Conservation (phyloP, 2,888 invertebrate genomes). For the Amblyjoppa fuscipennis region DNA sequence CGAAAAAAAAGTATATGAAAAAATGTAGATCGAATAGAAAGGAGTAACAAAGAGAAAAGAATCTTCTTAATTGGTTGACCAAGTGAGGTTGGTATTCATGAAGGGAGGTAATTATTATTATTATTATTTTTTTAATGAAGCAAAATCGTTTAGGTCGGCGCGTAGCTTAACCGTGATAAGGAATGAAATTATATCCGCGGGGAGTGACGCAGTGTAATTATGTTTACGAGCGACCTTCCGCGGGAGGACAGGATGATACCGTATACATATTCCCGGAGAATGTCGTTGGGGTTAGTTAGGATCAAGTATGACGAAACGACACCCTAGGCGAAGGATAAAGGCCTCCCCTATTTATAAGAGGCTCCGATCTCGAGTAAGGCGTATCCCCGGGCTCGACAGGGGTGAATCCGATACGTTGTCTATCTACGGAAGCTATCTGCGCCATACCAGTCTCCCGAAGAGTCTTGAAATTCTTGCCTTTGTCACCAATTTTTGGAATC, state of each 20-base stretch:
- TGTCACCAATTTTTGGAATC: constrained; percentile 32
- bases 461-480: neutral
- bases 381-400: neutral
- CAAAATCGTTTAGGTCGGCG: neutral
- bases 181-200: neutral
- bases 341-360: constrained; percentile 10
- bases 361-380: constrained; percentile 1
- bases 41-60: no score
- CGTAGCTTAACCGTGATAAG: neutral
- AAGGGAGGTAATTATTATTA: neutral
- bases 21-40: no score
- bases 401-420: constrained; percentile 5
- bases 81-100: no score
- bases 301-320: constrained; percentile 33
- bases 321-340: constrained; percentile 22
- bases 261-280: constrained; percentile 7
- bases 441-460: neutral
- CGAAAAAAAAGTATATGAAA: no score
- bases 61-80: no score
- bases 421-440: constrained; percentile 18
- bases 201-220: neutral
- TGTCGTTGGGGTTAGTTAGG: constrained; percentile 11
- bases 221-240: neutral
- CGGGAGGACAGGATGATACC: constrained; percentile 1
- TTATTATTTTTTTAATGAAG: neutral